These are phyloP conservation scores for Acanthisitta chloris DNA, from an alignment of 2,113 vertebrate species.

Conservation along the genomic window DNA sequence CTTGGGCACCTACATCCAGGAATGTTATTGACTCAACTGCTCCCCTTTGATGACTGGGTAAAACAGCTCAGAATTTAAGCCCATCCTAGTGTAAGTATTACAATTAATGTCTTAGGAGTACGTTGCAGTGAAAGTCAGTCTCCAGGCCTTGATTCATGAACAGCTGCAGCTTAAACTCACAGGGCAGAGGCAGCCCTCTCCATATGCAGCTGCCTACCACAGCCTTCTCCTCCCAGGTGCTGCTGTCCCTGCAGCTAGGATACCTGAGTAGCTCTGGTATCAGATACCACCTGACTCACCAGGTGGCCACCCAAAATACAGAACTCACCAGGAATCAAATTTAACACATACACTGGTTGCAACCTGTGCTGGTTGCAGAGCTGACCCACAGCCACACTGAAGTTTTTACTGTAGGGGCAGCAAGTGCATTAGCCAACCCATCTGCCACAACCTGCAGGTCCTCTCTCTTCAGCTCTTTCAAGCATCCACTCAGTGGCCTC, in stretches of 20 bases:
- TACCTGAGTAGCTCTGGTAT: neutral
- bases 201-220: neutral
- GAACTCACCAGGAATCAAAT: neutral
- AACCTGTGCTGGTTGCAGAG: neutral
- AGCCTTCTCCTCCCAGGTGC: neutral
- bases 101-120: neutral
- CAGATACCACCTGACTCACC: neutral
- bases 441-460: rapidly evolving
- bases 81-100: neutral
- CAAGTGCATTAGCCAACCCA: neutral
- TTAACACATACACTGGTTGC: neutral
- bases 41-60: neutral
- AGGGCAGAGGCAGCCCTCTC: neutral
- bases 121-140: neutral
- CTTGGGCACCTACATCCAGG: neutral
- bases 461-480: neutral
- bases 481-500: neutral
- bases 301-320: neutral
- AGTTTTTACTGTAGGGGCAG: neutral
- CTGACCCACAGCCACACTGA: neutral
- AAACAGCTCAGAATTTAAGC: neutral
- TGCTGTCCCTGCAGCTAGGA: neutral
- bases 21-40: neutral
- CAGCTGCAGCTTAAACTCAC: neutral
- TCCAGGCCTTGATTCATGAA: neutral